phyloP scores from a whole-genome alignment of 2,888 invertebrate genomes.

The Drosophila diplacantha region DNA sequence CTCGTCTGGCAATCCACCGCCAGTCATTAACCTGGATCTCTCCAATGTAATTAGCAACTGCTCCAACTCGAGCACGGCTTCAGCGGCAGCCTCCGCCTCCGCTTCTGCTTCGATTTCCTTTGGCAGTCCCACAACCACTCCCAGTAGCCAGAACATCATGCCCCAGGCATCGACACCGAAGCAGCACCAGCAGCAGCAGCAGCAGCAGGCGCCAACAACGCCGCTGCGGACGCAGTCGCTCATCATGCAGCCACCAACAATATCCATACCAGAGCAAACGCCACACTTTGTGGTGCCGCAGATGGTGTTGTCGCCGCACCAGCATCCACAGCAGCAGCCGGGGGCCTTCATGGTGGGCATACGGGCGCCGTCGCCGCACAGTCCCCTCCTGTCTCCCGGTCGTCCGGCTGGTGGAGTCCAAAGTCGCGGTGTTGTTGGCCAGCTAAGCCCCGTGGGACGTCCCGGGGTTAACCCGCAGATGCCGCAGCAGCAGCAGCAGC shows the following conservation, averaged over 20 bases:
- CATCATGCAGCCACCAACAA: slow-evolving; percentile 82
- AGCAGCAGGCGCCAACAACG: slow-evolving; percentile 33
- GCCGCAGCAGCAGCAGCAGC: slow-evolving; percentile 32
- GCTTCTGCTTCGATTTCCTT: slow-evolving; percentile 48
- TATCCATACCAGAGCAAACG: slow-evolving; percentile 81
- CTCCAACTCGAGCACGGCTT: slow-evolving; percentile 40
- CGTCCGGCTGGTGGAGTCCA: slow-evolving; percentile 54
- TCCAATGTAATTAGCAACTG: slow-evolving; percentile 54
- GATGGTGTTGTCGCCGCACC: slow-evolving; percentile 68
- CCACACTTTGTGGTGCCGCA: slow-evolving; percentile 74
- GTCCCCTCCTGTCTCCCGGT: slow-evolving; percentile 70
- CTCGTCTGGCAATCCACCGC: slow-evolving; percentile 33
- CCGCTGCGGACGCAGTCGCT: slow-evolving; percentile 72
- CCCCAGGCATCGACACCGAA: slow-evolving; percentile 61
- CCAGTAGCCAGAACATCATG: slow-evolving; percentile 39
- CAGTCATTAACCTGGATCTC: slow-evolving; percentile 64
- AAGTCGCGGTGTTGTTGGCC: slow-evolving; percentile 50
- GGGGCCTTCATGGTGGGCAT: slow-evolving; percentile 66
- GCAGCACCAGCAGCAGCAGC: slow-evolving; percentile 45
- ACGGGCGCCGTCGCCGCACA: slow-evolving; percentile 76
- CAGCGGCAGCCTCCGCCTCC: slow-evolving; percentile 21
- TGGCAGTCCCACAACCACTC: slow-evolving; percentile 59
- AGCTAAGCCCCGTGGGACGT: slow-evolving; percentile 59
- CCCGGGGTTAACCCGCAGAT: slow-evolving; percentile 32
- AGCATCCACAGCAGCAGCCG: slow-evolving; percentile 50